These are phyloP conservation scores for Fistularia commersonii DNA, from an alignment of 2,797 vertebrate genomes.

Conservation along the genomic window DNA sequence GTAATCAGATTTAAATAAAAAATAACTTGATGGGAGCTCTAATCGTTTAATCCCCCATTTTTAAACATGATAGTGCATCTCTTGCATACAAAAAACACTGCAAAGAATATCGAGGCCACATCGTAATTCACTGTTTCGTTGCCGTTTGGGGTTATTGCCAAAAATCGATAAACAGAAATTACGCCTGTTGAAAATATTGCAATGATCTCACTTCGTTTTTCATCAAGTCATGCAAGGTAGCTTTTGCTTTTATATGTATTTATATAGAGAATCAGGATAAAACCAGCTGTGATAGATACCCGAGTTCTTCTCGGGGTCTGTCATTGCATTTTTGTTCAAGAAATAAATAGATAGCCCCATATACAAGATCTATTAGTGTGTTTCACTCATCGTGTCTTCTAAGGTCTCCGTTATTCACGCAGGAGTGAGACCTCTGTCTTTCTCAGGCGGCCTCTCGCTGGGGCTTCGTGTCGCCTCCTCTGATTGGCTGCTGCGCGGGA, in stretches of 20 bases:
- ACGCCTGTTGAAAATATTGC: background rate
- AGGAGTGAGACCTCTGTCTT: slow-evolving; percentile 40
- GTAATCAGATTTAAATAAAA: slow-evolving; percentile 44
- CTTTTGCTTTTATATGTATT: too few relatives aligned
- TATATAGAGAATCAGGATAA: background rate
- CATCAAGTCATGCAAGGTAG: too few relatives aligned
- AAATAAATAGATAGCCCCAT: background rate
- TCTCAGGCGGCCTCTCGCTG: slow-evolving; percentile 9
- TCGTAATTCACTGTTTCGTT: too few relatives aligned
- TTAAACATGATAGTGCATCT: slow-evolving; percentile 8
- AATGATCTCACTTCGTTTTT: background rate
- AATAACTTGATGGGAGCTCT: slow-evolving; percentile 27
- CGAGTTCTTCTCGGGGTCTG: too few relatives aligned
- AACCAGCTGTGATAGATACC: background rate
- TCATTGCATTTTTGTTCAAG: background rate
- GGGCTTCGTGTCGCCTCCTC: slow-evolving; percentile 26
- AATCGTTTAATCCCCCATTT: slow-evolving; percentile 50
- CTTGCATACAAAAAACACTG: slow-evolving; percentile 13
- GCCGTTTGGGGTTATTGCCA: too few relatives aligned
- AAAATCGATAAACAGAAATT: background rate
- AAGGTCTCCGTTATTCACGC: background rate
- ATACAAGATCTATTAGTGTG: too few relatives aligned
- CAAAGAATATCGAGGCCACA: background rate
- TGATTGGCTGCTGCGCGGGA: slow-evolving; percentile 52
- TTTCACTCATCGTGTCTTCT: background rate